Base-by-base conservation (phyloP, 2,888 invertebrate species). In the Venustoraphidia nigricollis region DNA sequence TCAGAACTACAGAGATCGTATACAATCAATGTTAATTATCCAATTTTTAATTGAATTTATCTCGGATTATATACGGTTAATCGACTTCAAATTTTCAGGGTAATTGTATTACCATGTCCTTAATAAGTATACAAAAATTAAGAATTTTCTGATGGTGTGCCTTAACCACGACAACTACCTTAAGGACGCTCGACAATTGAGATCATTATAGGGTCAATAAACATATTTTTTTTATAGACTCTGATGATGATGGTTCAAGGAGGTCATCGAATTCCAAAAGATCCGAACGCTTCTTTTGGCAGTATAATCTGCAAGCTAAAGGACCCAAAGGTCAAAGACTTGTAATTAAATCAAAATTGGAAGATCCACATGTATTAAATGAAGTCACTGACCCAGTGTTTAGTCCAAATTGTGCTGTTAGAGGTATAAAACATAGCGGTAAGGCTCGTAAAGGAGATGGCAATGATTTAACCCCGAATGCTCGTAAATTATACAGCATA, bases 281-380 rank as follows among this genome's bases (percentile, higher is more conserved):
- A 47, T 58, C 57, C 45, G 91, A 92, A 61, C 76, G 84, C 52
- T 95, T 77, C 68, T 96, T 97, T 66, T 97, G 97, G 96, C 96
- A 96, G 66, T 97, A 97, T 66, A 97, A 97, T 71, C 92, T 95
- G 1, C 96, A 96, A 69, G 89, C 95, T 2, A 94, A 97, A 69
- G 95, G 97, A 2, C 94, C 96, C 6, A 94, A 97, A 70, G 94
- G 95, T 40, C 91, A 93, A 65, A 74, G 92, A 53, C 71, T 92
- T 52, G 81, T 89, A 44, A 75, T 91, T 58, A 84, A 88, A 66
- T 82, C 86, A 45, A 84, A 88, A 61, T 77, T 84, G 39, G 87
- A 87, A 61, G 93, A 96, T 70, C 95, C 96, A 9, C 94, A 96
- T 68, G 77, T 88, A 41, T 71, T 95, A 52, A 85, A 91, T 62